These are phyloP conservation scores for Oxytorus armatus DNA, from an alignment of 2,888 invertebrate genomes.

Conservation along the genomic window DNA sequence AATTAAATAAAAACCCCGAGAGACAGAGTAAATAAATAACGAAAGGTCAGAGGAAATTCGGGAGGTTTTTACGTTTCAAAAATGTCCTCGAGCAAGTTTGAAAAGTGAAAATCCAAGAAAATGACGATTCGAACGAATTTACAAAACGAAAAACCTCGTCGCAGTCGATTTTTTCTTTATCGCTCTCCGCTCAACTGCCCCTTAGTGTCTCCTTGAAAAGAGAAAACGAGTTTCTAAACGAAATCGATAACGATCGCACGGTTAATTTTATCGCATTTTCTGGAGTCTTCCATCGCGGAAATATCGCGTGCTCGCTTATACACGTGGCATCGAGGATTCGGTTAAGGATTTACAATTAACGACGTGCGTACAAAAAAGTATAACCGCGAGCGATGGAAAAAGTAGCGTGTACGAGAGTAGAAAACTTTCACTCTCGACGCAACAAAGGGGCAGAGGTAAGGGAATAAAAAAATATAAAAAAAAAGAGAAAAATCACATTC, in stretches of 20 bases:
- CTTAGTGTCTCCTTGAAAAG: conserved; percentile 43
- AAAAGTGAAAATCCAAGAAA: background rate
- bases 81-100: too few relatives aligned
- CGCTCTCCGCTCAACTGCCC: background rate
- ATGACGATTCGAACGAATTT: conserved; percentile 9
- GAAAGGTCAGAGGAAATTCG: too few relatives aligned
- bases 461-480: background rate
- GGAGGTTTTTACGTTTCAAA: too few relatives aligned
- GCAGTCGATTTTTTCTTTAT: background rate
- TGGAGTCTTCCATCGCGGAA: conserved; percentile 10
- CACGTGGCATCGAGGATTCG: conserved; percentile 34
- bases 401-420: background rate
- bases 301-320: conserved; percentile 54
- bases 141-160: conserved; percentile 25
- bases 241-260: conserved; percentile 66
- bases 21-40: background rate
- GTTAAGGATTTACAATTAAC: conserved; percentile 19
- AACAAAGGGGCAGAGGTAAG: background rate
- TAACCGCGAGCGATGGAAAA: conserved; percentile 13
- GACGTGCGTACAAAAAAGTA: background rate
- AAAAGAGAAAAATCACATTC: conserved; percentile 4
- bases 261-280: conserved; percentile 34
- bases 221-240: conserved; percentile 66
- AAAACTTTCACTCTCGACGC: conserved; percentile 30
- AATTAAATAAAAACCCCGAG: conserved; percentile 2